Evolutionary conservation across 2,797 vertebrate species (phyloP).

Genomic region (Amniataba percoides): DNA sequence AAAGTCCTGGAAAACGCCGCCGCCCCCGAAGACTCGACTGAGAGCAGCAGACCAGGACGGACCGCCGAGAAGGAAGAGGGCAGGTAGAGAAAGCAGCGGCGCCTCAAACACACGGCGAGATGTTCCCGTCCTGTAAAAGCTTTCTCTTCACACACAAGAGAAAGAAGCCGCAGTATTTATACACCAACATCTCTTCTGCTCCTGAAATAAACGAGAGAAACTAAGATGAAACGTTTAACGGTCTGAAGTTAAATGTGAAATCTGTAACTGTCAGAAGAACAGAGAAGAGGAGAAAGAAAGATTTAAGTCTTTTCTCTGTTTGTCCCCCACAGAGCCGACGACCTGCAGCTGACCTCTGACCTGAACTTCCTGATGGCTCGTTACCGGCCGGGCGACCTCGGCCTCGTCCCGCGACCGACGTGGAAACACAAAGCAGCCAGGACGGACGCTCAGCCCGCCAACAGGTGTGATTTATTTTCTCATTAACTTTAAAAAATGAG

Average conservation of each 20-base stretch:
- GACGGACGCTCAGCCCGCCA: neutral
- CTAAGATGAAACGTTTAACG: too few relatives aligned
- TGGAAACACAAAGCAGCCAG: neutral
- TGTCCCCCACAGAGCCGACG: neutral
- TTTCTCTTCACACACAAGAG: neutral
- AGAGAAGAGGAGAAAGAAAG: too few relatives aligned
- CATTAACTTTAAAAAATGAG: too few relatives aligned
- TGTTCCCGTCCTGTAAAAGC: neutral
- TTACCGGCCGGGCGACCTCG: slow-evolving; percentile 24
- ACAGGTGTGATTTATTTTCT: neutral
- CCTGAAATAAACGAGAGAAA: neutral
- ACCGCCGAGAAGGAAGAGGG: neutral
- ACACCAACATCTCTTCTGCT: neutral
- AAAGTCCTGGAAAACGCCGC: neutral
- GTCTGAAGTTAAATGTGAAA: too few relatives aligned
- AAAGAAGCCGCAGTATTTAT: neutral
- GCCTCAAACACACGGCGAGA: neutral
- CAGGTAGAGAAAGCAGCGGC: slow-evolving; percentile 1
- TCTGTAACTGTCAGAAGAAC: neutral
- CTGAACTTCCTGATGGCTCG: slow-evolving; percentile 23
- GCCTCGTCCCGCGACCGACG: slow-evolving; percentile 14
- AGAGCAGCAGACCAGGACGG: neutral
- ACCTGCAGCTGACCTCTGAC: neutral
- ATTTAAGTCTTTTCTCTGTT: too few relatives aligned
- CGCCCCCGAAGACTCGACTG: neutral